A percentile compares a stretch with the other conserved stretches of the same genome.
Evolutionary conservation across 2,888 invertebrate species (phyloP).

Genomic region (Drosophila subsilvestris): DNA sequence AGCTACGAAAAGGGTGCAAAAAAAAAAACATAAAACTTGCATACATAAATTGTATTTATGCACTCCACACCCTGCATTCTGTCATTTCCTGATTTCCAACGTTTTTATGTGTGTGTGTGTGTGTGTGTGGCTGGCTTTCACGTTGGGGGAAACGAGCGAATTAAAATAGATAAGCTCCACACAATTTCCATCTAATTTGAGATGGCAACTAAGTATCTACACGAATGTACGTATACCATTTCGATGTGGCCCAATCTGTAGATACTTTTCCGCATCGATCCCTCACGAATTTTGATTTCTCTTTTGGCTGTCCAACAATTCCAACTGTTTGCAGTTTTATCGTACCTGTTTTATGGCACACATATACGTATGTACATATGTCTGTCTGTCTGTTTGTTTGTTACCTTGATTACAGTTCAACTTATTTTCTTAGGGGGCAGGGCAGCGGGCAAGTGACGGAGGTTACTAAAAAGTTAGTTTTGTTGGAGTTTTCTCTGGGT

Average conservation of each 20-base stretch:
- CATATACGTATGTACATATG: conserved; percentile 28
- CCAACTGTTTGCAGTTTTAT: conserved; percentile 46
- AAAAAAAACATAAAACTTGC: conserved; percentile 34
- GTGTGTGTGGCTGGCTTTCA: neutral
- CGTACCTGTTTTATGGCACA: conserved; percentile 42
- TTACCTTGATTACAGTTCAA: conserved; percentile 53
- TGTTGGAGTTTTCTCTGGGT: conserved; percentile 6
- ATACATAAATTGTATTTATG: conserved; percentile 42
- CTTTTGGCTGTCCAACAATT: conserved; percentile 2
- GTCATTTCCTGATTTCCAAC: conserved; percentile 45
- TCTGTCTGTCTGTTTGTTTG: conserved; percentile 32
- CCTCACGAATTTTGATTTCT: neutral
- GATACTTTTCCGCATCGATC: neutral
- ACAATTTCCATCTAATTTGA: conserved; percentile 1
- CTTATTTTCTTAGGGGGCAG: conserved; percentile 29
- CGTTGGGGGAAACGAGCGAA: neutral
- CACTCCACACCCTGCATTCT: conserved; percentile 41
- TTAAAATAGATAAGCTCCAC: neutral
- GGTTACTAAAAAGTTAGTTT: conserved; percentile 39
- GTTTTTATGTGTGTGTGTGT: conserved; percentile 13
- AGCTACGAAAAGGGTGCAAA: conserved; percentile 16
- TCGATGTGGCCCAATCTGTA: neutral
- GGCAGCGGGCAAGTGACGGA: neutral
- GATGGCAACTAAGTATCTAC: neutral
- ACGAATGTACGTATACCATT: too few relatives aligned